Conservation (phyloP, 1,140 invertebrate genomes). For the silkworm (Bombyx mori) region DNA sequence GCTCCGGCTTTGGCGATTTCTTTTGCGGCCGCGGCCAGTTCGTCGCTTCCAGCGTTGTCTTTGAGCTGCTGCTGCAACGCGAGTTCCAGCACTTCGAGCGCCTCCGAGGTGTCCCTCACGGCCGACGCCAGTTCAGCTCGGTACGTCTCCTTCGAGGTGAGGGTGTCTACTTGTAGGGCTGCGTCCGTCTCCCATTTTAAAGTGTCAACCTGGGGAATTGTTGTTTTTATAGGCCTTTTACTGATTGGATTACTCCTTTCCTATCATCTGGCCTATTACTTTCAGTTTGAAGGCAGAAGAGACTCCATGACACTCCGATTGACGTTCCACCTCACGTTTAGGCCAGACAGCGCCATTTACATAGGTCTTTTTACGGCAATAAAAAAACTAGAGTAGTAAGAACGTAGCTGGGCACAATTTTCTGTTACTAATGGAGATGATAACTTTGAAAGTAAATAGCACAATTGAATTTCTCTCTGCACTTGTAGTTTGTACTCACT, state of each 20-base stretch:
- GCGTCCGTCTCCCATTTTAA: constrained; percentile 81
- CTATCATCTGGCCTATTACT: too few relatives aligned
- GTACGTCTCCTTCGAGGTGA: constrained; percentile 86
- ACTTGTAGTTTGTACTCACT: constrained; percentile 19
- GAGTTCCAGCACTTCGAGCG: constrained; percentile 42
- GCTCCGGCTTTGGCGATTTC: constrained; percentile 59
- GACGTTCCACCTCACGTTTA: too few relatives aligned
- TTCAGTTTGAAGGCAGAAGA: too few relatives aligned
- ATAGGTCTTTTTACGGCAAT: too few relatives aligned
- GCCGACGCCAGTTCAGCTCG: constrained; percentile 79
- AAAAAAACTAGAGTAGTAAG: too few relatives aligned
- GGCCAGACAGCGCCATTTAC: too few relatives aligned
- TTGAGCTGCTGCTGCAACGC: constrained; percentile 39
- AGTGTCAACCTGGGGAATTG: constrained; percentile 77
- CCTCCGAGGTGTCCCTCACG: constrained; percentile 62
- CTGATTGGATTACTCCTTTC: too few relatives aligned
- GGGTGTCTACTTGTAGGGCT: constrained; percentile 84
- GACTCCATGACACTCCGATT: too few relatives aligned
- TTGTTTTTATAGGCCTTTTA: background rate
- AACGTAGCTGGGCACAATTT: too few relatives aligned
- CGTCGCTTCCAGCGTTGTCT: constrained; percentile 46
- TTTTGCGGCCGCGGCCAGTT: constrained; percentile 55
- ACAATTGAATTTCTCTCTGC: too few relatives aligned
- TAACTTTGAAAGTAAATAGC: too few relatives aligned
- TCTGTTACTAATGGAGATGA: too few relatives aligned